phyloP scores from a whole-genome alignment of 30 jellyfish, hydroid and myxozoan genomes.

The Cassiopea xamachana region DNA sequence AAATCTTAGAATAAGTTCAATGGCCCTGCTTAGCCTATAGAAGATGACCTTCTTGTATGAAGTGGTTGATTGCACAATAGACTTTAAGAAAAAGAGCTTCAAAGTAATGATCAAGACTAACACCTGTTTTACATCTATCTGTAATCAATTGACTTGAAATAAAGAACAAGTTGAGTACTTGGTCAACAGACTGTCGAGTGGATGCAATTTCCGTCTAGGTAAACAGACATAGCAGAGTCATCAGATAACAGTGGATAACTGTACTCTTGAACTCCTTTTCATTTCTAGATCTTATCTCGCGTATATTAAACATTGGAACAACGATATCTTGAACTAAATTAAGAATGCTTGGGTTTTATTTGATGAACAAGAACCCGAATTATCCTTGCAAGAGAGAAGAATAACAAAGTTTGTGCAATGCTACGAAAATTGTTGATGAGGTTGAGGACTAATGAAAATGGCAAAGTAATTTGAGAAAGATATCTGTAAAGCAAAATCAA shows the following conservation, averaged over 20 bases:
- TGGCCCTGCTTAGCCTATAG: background rate
- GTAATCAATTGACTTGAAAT: conserved; percentile 1
- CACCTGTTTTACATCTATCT: background rate
- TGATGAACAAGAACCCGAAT: background rate
- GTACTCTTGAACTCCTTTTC: background rate
- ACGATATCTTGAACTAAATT: background rate
- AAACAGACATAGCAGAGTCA: background rate
- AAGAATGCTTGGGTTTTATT: background rate
- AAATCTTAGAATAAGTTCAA: background rate
- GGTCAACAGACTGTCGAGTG: background rate
- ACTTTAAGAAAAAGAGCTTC: background rate
- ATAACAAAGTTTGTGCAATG: background rate
- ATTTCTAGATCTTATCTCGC: too few relatives aligned
- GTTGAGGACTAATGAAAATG: background rate
- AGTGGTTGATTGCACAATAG: background rate
- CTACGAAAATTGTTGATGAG: background rate
- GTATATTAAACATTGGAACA: too few relatives aligned
- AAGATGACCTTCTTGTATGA: background rate
- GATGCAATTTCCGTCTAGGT: background rate
- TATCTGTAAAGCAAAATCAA: too few relatives aligned
- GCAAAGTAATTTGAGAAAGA: background rate
- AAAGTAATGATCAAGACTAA: background rate
- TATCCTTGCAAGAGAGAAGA: background rate
- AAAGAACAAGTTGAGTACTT: background rate
- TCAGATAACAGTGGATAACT: background rate